These are phyloP conservation scores for Microcebus griseorufus DNA, from an alignment of 2,113 vertebrate genomes.

Conservation along the genomic window DNA sequence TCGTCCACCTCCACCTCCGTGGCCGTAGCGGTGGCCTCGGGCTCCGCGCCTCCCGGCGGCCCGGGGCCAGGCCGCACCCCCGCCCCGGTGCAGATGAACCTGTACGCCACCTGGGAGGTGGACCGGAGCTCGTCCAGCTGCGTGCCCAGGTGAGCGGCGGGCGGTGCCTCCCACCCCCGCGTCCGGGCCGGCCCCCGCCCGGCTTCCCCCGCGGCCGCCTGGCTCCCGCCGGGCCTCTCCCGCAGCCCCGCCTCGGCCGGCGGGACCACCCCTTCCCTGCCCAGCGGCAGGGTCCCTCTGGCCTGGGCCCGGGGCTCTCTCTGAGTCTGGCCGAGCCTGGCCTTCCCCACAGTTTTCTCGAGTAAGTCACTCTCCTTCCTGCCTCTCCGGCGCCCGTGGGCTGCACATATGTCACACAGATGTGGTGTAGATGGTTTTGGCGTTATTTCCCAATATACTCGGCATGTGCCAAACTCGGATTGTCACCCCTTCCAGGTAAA, in stretches of 20 bases:
- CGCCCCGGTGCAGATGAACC: slow-evolving; percentile 94
- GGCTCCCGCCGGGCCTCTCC: neutral
- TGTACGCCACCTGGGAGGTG: slow-evolving; percentile 95
- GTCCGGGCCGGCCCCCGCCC: neutral
- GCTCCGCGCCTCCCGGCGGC: slow-evolving; percentile 86
- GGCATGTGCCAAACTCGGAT: neutral
- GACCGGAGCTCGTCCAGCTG: slow-evolving; percentile 94
- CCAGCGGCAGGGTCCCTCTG: neutral
- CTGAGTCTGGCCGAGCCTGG: neutral
- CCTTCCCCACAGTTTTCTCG: neutral
- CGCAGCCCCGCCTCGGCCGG: too few relatives aligned
- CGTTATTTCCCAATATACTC: neutral
- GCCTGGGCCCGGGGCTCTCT: slow-evolving; percentile 29
- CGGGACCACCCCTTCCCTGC: too few relatives aligned
- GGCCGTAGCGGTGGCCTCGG: slow-evolving; percentile 76
- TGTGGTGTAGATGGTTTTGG: slow-evolving; percentile 19
- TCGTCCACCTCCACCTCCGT: slow-evolving; percentile 75
- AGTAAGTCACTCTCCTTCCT: neutral
- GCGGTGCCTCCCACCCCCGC: neutral
- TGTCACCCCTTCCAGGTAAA: slow-evolving; percentile 46
- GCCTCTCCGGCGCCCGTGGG: slow-evolving; percentile 30
- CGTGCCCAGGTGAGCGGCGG: slow-evolving; percentile 89
- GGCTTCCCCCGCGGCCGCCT: neutral
- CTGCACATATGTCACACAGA: slow-evolving; percentile 36
- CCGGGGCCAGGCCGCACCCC: slow-evolving; percentile 86